phyloP scores from a whole-genome alignment of 92 coral and sea anemone species.

The Siderastrea siderea region DNA sequence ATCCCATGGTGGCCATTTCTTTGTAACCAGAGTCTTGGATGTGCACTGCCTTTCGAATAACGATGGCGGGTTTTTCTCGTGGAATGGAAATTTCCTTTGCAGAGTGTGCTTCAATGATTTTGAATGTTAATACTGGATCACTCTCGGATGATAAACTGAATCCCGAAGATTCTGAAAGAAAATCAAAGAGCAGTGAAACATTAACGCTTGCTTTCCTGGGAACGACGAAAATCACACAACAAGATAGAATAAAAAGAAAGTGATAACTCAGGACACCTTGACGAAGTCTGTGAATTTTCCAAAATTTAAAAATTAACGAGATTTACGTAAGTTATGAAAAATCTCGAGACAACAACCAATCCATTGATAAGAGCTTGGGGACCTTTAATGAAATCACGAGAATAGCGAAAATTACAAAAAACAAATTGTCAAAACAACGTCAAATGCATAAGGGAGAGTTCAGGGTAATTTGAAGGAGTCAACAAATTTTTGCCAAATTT shows the following conservation, averaged over 20 bases:
- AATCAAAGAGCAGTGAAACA: neutral
- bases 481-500: too few species aligned
- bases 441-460: too few species aligned
- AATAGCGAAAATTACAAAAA: too few species aligned
- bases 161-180: neutral
- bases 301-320: too few species aligned
- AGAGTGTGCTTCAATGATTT: neutral
- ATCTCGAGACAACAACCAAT: too few species aligned
- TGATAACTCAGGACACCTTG: neutral
- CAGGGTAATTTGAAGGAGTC: too few species aligned
- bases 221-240: neutral
- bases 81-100: constrained; percentile 17
- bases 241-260: neutral
- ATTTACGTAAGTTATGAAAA: too few species aligned
- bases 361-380: too few species aligned
- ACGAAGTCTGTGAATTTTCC: too few species aligned
- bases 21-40: neutral
- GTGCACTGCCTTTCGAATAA: neutral
- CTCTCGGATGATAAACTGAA: neutral
- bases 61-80: constrained; percentile 9
- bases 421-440: too few species aligned
- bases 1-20: neutral
- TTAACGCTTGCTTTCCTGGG: neutral
- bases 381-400: too few species aligned
- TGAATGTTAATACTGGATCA: constrained; percentile 6